Evolutionary conservation across 2,888 invertebrate species (phyloP).

Genomic region (Lathronympha strigana): DNA sequence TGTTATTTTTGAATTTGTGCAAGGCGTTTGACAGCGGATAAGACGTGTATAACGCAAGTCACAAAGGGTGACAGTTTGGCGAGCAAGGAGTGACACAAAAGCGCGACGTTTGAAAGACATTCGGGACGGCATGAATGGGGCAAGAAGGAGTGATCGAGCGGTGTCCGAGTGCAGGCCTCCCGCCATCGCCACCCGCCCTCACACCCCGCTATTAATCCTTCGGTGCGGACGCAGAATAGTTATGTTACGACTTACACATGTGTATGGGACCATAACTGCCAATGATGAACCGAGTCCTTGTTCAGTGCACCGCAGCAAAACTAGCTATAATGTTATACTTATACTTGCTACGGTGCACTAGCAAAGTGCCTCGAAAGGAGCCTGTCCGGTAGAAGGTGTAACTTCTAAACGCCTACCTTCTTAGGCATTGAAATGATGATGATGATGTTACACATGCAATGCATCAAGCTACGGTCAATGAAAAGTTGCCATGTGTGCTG

Average conservation of each 20-base stretch:
- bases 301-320: background rate
- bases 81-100: conserved; percentile 75
- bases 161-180: conserved; percentile 54
- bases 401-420: no score
- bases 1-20: conserved; percentile 84
- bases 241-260: conserved; percentile 18
- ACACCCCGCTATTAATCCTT: conserved; percentile 61
- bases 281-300: background rate
- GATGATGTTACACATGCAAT: no score
- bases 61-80: conserved; percentile 78
- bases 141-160: conserved; percentile 80
- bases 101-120: conserved; percentile 75
- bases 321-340: background rate
- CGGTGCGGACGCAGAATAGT: conserved; percentile 48
- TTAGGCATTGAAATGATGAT: no score
- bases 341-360: no score
- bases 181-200: conserved; percentile 45
- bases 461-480: no score
- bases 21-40: conserved; percentile 81
- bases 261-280: background rate
- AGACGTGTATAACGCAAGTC: conserved; percentile 58
- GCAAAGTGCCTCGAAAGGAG: no score
- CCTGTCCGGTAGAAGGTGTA: no score
- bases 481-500: no score
- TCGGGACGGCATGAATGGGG: conserved; percentile 66